Evolutionary conservation across 2,888 invertebrate genomes (phyloP).

Genomic region (Hylaea fasciaria): DNA sequence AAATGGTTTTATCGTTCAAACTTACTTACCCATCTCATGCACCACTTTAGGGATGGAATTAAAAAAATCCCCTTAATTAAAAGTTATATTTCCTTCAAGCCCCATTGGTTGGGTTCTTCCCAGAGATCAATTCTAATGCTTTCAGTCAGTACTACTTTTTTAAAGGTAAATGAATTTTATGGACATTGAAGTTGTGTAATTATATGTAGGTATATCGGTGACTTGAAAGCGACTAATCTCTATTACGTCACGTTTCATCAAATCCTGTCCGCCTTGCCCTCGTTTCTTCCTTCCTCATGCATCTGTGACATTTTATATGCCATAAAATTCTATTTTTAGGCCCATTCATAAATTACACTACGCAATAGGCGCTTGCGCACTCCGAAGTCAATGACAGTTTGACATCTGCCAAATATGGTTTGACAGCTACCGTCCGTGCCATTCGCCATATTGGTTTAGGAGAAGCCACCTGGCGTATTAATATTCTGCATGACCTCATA

Average conservation of each 20-base stretch:
- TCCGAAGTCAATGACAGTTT: slow-evolving; percentile 63
- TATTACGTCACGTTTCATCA: slow-evolving; percentile 8
- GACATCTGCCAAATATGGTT: slow-evolving; percentile 69
- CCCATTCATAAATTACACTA: slow-evolving; percentile 34
- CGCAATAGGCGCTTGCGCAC: slow-evolving; percentile 33
- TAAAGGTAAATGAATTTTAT: too few relatives aligned
- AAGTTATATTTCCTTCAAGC: too few relatives aligned
- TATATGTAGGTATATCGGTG: too few relatives aligned
- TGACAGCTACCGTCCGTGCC: slow-evolving; percentile 53
- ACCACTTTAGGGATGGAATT: too few relatives aligned
- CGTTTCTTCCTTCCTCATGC: slow-evolving; percentile 16
- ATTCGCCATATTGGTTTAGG: slow-evolving; percentile 23
- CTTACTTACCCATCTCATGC: too few relatives aligned
- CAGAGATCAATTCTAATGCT: too few relatives aligned
- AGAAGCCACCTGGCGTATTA: slow-evolving; percentile 27
- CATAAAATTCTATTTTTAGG: slow-evolving; percentile 30
- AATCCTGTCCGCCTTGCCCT: slow-evolving; percentile 11
- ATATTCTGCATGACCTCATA: slow-evolving; percentile 33
- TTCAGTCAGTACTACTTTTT: too few relatives aligned
- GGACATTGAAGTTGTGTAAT: too few relatives aligned
- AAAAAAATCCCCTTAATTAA: too few relatives aligned
- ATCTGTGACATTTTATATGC: slow-evolving; percentile 13
- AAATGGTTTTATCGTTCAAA: too few relatives aligned
- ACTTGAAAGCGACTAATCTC: too few relatives aligned
- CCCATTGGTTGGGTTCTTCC: too few relatives aligned